Conservation (phyloP, 2,113 vertebrate species). For the Pangasianodon hypophthalmus region DNA sequence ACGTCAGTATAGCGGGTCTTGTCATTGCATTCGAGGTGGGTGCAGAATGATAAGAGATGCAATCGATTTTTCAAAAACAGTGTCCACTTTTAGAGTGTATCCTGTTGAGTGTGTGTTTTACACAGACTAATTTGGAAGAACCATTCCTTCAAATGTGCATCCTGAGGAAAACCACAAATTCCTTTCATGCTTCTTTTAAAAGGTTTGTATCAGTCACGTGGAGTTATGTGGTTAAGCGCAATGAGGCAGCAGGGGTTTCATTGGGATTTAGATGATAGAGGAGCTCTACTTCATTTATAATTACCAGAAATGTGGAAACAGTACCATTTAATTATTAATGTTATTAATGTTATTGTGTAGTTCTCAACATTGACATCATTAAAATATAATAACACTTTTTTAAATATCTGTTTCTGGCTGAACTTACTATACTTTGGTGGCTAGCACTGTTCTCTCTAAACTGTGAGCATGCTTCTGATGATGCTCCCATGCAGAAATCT, state of each 20-base stretch:
- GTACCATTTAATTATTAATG: background rate
- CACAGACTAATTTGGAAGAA: background rate
- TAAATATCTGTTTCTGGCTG: too few species aligned
- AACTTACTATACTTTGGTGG: too few species aligned
- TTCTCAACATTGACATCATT: background rate
- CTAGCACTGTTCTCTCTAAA: background rate
- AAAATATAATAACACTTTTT: background rate
- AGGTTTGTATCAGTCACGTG: background rate
- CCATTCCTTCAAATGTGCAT: background rate
- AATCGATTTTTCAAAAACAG: background rate
- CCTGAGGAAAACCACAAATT: background rate
- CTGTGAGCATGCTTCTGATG: too few species aligned
- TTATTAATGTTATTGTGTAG: background rate
- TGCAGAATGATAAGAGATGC: background rate
- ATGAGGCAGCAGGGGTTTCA: background rate
- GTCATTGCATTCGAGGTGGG: background rate
- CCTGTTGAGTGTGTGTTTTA: background rate
- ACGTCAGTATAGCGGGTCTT: background rate
- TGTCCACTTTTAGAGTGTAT: background rate
- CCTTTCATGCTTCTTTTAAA: background rate
- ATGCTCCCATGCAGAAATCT: too few species aligned
- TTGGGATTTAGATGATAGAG: background rate
- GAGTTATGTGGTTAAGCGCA: background rate
- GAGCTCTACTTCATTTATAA: background rate
- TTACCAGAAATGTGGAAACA: background rate